Evolutionary conservation across 2,113 vertebrate genomes (phyloP), one percentile per base, ranked within the genome.

Genomic region (Seriola dumerili): DNA sequence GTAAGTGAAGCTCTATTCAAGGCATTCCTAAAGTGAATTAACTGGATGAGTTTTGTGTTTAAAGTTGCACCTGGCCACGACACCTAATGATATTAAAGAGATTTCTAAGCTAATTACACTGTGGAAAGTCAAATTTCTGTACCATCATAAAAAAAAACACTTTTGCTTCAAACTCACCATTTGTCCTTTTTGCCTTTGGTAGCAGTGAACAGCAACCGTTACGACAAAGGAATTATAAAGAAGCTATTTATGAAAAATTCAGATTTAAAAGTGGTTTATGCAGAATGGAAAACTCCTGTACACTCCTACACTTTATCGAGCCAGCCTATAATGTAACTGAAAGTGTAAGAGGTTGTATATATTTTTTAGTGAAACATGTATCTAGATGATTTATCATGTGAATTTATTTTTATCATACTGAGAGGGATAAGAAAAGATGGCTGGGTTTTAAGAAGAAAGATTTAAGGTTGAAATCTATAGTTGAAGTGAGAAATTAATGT

Each of bases 351-450:
- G 38, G 40, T 65, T 34, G 8, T 82, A 73, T 78, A 59, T 86
- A 54, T 91, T 94, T 88, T 91, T 93, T 91, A 85, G 77, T 80
- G 85, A 85, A 81, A 77, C 69, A 70, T 94, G 86, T 83, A 92
- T 81, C 62, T n/a, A 91, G 83, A 91, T 87, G 46, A 85, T 89
- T 85, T 85, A 88, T 93, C 68, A 83, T 79, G 58, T 89, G 61
- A 92, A 85, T 90, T 87, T 91, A 94, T 95, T 93, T n/a, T 93
- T 91, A 83, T 88, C 86, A 89, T 88, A 90, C 16, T 6, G 23
- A 76, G 72, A 42, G 52, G 40, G 63, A 72, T 25, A 23, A 64
- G n/a, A 59, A 76, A 65, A 36, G 64, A 12, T 40, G 25, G 36
- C 52, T 12, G 64, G 67, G 63, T 40, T 69, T 25, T 44, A 36